Evolutionary conservation across 2,797 vertebrate genomes (phyloP), one percentile per base, ranked within the genome.

Genomic region (Chelonia mydas): DNA sequence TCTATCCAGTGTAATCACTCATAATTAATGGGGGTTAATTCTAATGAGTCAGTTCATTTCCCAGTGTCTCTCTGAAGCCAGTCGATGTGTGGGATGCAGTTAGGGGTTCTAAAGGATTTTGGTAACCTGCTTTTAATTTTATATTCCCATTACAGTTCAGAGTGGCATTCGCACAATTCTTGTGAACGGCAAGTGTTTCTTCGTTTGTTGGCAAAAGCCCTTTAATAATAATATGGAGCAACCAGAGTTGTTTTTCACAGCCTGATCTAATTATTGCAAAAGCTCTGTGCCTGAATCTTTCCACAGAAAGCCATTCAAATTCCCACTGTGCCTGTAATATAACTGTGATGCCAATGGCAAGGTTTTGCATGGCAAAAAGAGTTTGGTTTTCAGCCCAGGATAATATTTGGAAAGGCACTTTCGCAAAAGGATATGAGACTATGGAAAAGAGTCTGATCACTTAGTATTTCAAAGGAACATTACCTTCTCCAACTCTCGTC

Each of bases 301-400:
- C 5, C 54, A 86, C 74, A 90, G 87, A 90, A 50, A 15, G 49
- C 74, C n/a, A 45, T 9, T 78, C 80, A 57, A 51, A 55, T 79
- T 96, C 87, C 68, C 61, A 72, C 50, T 90, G 5, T 61, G 76
- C 81, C 21, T 57, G 54, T 28, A 87, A 77, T 11, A 92, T 72
- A 53, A 1, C 2, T 74, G 90, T 81, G 65, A 92, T 2, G 41
- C 41, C 92, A 86, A n/a, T 7, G 8, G 57, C 51, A 87, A 93
- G 55, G 49, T 89, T 91, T 54, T 81, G 50, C 2, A 11, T 3
- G 27, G 31, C 83, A 84, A 61, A 79, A 2, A 2, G n/a, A 59
- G 72, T 95, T 92, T 90, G 31, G 81, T 47, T 93, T 96, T 55
- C 83, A 81, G 87, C 91, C 1, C 21, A 89, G 88, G 83, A 86